Percentiles rank a stretch among this genome's conserved stretches.
Evolutionary conservation across 2,113 vertebrate genomes (phyloP).

Genomic region (Callaeas wilsoni): DNA sequence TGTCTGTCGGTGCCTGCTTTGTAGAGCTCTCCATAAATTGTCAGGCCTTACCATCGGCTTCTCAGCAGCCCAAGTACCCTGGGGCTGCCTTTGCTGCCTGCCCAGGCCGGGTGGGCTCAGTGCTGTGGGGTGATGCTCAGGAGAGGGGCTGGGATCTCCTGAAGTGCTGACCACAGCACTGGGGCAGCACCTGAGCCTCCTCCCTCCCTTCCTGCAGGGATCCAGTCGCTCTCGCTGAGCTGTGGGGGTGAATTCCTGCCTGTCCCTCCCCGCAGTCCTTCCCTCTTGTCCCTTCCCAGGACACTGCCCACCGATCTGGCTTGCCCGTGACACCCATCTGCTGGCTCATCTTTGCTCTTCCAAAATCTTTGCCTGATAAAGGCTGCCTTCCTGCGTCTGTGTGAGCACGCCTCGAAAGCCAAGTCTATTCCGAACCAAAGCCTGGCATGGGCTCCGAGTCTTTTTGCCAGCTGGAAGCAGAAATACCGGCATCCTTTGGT

Average conservation of each 20-base stretch:
- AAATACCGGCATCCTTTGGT: conserved; percentile 43
- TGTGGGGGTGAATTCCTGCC: not conserved
- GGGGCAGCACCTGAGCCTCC: not conserved
- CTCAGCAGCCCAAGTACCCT: not conserved
- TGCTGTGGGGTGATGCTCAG: not conserved
- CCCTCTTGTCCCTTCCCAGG: not conserved
- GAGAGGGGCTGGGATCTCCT: not conserved
- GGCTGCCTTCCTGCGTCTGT: not conserved
- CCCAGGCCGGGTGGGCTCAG: not conserved
- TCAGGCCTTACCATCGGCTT: not conserved
- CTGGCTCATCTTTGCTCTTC: not conserved
- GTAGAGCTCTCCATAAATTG: not conserved
- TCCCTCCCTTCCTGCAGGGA: not conserved
- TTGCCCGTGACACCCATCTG: not conserved
- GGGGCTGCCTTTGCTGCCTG: not conserved
- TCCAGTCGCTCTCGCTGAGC: accelerated
- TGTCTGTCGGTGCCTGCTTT: not conserved
- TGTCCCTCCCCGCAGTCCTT: not conserved
- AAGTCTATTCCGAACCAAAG: conserved; percentile 23
- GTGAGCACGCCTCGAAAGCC: not conserved
- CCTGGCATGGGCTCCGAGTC: not conserved
- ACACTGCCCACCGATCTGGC: not conserved
- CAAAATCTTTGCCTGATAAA: not conserved
- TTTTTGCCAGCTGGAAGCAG: conserved; percentile 55
- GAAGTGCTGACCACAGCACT: accelerated